Evolutionary conservation across 2,113 vertebrate genomes (phyloP).

Genomic region (Nesogale talazaci): DNA sequence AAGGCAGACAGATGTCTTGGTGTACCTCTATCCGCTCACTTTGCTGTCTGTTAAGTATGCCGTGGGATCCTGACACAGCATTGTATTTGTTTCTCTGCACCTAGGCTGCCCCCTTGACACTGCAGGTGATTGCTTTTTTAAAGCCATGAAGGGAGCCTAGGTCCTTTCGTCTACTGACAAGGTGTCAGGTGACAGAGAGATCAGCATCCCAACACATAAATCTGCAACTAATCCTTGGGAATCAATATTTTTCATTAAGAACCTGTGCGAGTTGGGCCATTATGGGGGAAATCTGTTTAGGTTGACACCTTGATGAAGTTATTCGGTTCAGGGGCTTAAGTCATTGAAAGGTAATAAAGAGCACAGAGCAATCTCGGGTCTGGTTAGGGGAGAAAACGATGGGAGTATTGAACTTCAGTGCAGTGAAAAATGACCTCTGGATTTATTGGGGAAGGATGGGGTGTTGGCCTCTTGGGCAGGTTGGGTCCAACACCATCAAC

Average conservation of each 20-base stretch:
- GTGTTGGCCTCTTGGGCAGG: conserved; percentile 70
- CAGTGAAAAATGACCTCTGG: conserved; percentile 81
- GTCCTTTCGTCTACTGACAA: conserved; percentile 86
- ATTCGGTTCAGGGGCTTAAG: conserved; percentile 89
- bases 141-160: conserved; percentile 81
- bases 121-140: conserved; percentile 86
- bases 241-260: conserved; percentile 95
- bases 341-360: conserved; percentile 91
- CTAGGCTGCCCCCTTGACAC: conserved; percentile 83
- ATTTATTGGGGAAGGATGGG: conserved; percentile 79
- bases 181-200: conserved; percentile 89
- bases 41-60: conserved; percentile 58
- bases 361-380: conserved; percentile 84
- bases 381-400: conserved; percentile 77
- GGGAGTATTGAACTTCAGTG: conserved; percentile 79
- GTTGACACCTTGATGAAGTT: conserved; percentile 93
- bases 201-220: conserved; percentile 90
- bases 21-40: accelerated
- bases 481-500: neutral
- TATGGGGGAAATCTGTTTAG: conserved; percentile 92
- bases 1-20: neutral
- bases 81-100: conserved; percentile 85
- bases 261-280: conserved; percentile 89
- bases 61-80: conserved; percentile 78
- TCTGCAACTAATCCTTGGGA: conserved; percentile 91